A percentile compares a stretch with the other conserved stretches of the same genome.
Evolutionary conservation across 2,797 vertebrate genomes (phyloP).

Genomic region (Dicrostonyx torquatus): DNA sequence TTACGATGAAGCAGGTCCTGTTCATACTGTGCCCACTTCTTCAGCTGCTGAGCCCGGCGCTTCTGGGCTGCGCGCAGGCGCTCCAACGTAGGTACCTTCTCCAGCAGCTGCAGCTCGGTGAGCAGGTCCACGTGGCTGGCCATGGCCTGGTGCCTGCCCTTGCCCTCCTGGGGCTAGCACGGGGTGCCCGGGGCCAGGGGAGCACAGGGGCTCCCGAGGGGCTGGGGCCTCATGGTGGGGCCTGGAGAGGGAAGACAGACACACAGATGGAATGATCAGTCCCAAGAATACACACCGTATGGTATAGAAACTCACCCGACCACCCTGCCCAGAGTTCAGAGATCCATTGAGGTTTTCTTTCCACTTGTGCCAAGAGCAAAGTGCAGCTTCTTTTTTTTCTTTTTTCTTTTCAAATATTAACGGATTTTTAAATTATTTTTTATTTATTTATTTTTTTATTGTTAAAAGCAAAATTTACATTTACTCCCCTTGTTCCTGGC

Average conservation of each 20-base stretch:
- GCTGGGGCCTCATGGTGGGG: slow-evolving; percentile 64
- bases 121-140: slow-evolving; percentile 96
- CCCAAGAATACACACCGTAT: background rate
- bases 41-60: slow-evolving; percentile 96
- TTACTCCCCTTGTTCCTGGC: too few relatives aligned
- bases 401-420: too few relatives aligned
- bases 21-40: slow-evolving; percentile 97
- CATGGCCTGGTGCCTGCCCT: slow-evolving; percentile 85
- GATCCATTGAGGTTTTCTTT: background rate
- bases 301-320: background rate
- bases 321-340: background rate
- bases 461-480: too few relatives aligned
- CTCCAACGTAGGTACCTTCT: slow-evolving; percentile 96
- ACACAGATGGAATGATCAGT: background rate
- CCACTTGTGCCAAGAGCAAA: background rate
- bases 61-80: slow-evolving; percentile 96
- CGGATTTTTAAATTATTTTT: too few relatives aligned
- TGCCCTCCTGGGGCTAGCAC: slow-evolving; percentile 77
- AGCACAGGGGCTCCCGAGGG: slow-evolving; percentile 66
- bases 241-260: slow-evolving; percentile 69
- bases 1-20: slow-evolving; percentile 97
- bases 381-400: background rate
- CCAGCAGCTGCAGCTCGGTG: slow-evolving; percentile 97
- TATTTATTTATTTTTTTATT: too few relatives aligned
- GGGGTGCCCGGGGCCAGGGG: slow-evolving; percentile 49